Conservation (phyloP, 2,113 vertebrate species). For the Equus przewalskii region DNA sequence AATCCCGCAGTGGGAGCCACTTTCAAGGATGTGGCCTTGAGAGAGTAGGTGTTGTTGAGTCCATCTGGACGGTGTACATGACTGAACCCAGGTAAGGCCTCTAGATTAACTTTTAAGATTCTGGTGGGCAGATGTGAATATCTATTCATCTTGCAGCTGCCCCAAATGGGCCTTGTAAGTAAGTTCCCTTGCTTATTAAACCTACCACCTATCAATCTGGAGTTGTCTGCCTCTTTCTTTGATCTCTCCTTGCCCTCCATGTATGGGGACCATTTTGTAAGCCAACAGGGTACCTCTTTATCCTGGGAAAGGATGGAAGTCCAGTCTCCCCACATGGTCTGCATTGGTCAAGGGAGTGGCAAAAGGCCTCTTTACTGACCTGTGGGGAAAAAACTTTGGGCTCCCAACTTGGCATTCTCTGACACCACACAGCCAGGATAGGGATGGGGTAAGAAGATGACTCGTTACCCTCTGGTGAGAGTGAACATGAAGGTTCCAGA, state of each 20-base stretch:
- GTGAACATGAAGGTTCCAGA: not conserved
- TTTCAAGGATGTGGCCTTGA: not conserved
- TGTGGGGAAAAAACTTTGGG: not conserved
- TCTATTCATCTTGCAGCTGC: not conserved
- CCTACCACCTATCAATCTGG: too few species aligned
- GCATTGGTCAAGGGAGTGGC: not conserved
- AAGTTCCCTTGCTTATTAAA: not conserved
- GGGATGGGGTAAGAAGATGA: accelerated
- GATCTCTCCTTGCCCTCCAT: not conserved
- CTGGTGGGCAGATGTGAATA: too few species aligned
- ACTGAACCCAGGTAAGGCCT: not conserved
- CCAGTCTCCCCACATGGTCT: too few species aligned
- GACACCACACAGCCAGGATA: not conserved
- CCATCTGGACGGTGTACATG: not conserved
- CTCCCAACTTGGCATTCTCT: not conserved
- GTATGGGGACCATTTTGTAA: not conserved
- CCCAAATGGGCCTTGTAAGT: not conserved
- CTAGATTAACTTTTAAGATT: not conserved
- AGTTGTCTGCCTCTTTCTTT: not conserved
- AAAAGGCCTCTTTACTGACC: not conserved
- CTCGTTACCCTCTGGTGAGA: not conserved
- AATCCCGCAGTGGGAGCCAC: not conserved
- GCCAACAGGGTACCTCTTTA: not conserved
- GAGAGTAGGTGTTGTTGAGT: not conserved
- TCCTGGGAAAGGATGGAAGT: too few species aligned